Evolutionary conservation across 1,140 invertebrate genomes (phyloP), one percentile per base, ranked within the genome.

Genomic region (Diachasmimorpha longicaudata): DNA sequence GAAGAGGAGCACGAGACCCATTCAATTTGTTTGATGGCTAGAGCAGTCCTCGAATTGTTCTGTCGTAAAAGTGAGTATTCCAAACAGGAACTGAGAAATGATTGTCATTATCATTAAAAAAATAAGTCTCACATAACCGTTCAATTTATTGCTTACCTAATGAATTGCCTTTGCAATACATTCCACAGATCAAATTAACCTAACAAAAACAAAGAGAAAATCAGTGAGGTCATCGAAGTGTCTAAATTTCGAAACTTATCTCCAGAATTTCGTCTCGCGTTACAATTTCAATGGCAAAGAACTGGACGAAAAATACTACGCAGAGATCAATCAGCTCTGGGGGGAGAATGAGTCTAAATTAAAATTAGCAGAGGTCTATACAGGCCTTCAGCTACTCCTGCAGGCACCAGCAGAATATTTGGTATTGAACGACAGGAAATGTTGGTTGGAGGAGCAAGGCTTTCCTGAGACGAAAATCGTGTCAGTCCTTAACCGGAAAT

Each of bases 1-100:
- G 74, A 79, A 69, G 75, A 86, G 13, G 81, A 90, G 79, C 88
- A 90, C 85, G 72, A 85, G 78, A 69, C 86, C 82, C 90, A 91
- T 87, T 84, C 90, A 0, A 91, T 91, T 77, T 89, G 90, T 82
- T 89, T 93, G 75, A 82, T 93, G 55, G 89, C 91, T 44, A 88
- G 93, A 81, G 92, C 91, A 55, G 83, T 92, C 11, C 77, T 94
- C 63, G 89, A 93, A 82, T 82, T 91, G 39, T 92, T 91, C 81
- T 90, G 89, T 25, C 72, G 77, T 42, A 79, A 89, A 89, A 88
- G 93, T 93, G 88, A 85, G 87, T 70, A 63, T 23, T 69, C 63
- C n/a, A n/a, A n/a, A n/a, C n/a, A n/a, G n/a, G n/a, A 31, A 31
- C 31, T 31, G 31, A 31, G 31, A 31, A n/a, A n/a, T n/a, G n/a